Conservation (phyloP, 2,888 invertebrate species). For the Drosophila meridionalis region DNA sequence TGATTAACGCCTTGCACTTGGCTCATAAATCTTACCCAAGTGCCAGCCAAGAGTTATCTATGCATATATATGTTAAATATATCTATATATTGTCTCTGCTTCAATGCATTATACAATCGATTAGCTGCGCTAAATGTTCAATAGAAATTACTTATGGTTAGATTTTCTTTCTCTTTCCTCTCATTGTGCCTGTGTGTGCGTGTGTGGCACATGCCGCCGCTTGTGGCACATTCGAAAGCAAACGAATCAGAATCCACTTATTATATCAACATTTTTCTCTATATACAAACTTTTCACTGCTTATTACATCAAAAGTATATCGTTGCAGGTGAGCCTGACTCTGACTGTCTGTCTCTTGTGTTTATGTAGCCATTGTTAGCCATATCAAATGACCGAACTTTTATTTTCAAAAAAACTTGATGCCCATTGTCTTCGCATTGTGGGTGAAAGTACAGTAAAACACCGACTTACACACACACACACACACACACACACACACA, state of each 20-base stretch:
- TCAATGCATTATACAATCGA: slow-evolving; percentile 51
- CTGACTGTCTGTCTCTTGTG: slow-evolving; percentile 26
- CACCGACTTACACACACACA: slow-evolving; percentile 18
- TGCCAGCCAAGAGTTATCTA: slow-evolving; percentile 40
- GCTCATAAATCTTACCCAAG: slow-evolving; percentile 66
- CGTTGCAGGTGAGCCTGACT: slow-evolving; percentile 61
- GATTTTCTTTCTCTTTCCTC: not conserved
- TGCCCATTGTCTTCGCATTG: slow-evolving; percentile 56
- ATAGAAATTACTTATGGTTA: slow-evolving; percentile 65
- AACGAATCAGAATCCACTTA: slow-evolving; percentile 32
- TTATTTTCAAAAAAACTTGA: slow-evolving; percentile 53
- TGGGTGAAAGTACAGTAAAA: slow-evolving; percentile 65
- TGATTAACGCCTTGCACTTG: slow-evolving; percentile 52
- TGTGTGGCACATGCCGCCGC: slow-evolving; percentile 41
- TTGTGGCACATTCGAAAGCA: slow-evolving; percentile 31
- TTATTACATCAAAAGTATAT: slow-evolving; percentile 53
- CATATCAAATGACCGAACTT: slow-evolving; percentile 57
- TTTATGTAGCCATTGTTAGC: slow-evolving; percentile 57
- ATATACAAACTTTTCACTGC: slow-evolving; percentile 39
- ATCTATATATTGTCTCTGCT: slow-evolving; percentile 20
- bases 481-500: not conserved
- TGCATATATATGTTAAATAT: not conserved
- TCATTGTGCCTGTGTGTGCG: not conserved
- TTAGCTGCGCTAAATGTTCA: slow-evolving; percentile 55
- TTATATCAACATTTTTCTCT: slow-evolving; percentile 30